Base-by-base conservation (phyloP, 2,888 invertebrate genomes). In the Epinotia bilunana region DNA sequence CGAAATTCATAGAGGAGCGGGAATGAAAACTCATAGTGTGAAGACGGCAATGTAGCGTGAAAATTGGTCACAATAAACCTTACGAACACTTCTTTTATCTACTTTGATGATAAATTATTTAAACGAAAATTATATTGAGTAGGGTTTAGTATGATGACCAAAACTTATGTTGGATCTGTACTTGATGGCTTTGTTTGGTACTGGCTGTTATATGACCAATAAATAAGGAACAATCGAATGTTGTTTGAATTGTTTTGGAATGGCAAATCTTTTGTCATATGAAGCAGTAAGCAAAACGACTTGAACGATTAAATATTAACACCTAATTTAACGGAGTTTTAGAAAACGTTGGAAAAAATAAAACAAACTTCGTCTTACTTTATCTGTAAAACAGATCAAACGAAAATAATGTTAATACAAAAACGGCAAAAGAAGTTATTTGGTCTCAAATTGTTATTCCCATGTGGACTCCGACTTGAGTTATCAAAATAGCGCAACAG, bases 401-500 rank as follows among this genome's bases (percentile, higher is more conserved):
- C 23, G 28, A 16, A 43, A 46, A 20, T 5, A 57, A 71, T 13
- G 13, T 18, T 23, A 20, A 57, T 33, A 28, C 28, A 49, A 70
- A 67, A 9, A 18, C 16, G 18, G 28, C 28, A 60, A 62, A 57
- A n/a, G 18, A 20, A 55, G 9, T 39, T 67, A 68, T 57, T 62
- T 53, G 61, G 11, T 43, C 67, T 61, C 12, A 16, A 61, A 39
- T 67, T 55, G 18, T 71, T 43, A 60, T 60, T 64, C 49, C 64
- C 57, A 39, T 43, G 62, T 28, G 49, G n/a, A 53, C 57, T 49
- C 43, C 9, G 60, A 71, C 60, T 74, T 60, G 53, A 65, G 65
- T 74, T 74, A 65, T 71, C 64, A 39, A 53, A 74, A 74, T 64
- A 67, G 67, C 16, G 55, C 71, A 13, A 28, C 5, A 12, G 75